phyloP scores from a whole-genome alignment of 2,888 invertebrate species.

The Cremastinae sp. region DNA sequence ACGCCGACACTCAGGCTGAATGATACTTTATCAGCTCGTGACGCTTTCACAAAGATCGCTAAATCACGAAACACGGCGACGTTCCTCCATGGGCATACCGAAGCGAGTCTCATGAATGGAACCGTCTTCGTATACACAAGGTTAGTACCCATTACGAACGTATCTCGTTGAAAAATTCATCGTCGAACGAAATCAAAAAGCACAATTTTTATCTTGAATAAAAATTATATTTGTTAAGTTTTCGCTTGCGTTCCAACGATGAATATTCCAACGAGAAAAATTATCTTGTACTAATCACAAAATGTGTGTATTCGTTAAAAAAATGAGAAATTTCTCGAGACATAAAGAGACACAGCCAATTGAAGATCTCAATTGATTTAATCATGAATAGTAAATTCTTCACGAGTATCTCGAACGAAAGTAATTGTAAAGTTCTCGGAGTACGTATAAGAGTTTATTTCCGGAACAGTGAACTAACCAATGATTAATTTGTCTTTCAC shows the following conservation, averaged over 20 bases:
- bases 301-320: slow-evolving; percentile 7
- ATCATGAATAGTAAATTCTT: slow-evolving; percentile 60
- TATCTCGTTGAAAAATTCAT: too few species aligned
- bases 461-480: slow-evolving; percentile 64
- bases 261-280: neutral
- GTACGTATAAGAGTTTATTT: slow-evolving; percentile 6
- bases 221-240: too few species aligned
- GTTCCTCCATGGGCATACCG: slow-evolving; percentile 84
- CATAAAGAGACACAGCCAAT: slow-evolving; percentile 47
- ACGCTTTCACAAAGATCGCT: slow-evolving; percentile 78
- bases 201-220: too few species aligned
- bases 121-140: slow-evolving; percentile 86
- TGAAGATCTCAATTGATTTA: slow-evolving; percentile 60
- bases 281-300: neutral
- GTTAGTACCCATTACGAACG: too few species aligned
- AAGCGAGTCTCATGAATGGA: slow-evolving; percentile 76
- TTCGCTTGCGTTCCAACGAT: too few species aligned
- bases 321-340: neutral
- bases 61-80: slow-evolving; percentile 82
- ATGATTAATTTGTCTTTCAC: slow-evolving; percentile 72
- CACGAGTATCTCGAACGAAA: slow-evolving; percentile 25
- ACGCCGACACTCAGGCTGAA: slow-evolving; percentile 83
- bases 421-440: neutral
- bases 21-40: slow-evolving; percentile 75
- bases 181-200: too few species aligned